Evolutionary conservation across 2,797 vertebrate species (phyloP).

Genomic region (Pipistrellus kuhlii): DNA sequence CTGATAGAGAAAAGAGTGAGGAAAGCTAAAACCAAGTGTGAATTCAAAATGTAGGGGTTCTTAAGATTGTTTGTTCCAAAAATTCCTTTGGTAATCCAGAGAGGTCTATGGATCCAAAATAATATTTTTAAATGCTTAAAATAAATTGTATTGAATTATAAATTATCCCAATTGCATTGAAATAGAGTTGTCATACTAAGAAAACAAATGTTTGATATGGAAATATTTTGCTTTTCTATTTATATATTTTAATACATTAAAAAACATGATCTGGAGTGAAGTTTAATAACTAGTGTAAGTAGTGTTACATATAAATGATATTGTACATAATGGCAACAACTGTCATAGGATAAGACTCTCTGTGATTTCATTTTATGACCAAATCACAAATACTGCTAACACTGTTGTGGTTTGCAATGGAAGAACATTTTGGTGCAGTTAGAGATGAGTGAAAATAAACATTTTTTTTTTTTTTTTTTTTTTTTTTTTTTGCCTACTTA

Average conservation of each 20-base stretch:
- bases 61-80: not conserved
- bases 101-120: not conserved
- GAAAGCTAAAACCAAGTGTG: not conserved
- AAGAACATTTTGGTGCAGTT: constrained; percentile 1
- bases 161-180: not conserved
- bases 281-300: not conserved
- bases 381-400: not conserved
- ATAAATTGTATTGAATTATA: not conserved
- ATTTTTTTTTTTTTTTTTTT: not conserved
- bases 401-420: not conserved
- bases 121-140: not conserved
- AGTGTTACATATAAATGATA: not conserved
- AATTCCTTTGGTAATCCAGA: not conserved
- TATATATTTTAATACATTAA: not conserved
- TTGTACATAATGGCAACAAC: not conserved
- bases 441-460: not conserved
- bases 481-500: not conserved
- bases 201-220: not conserved
- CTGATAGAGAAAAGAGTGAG: not conserved
- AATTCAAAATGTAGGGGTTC: not conserved
- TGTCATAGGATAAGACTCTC: not conserved
- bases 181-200: not conserved
- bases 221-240: constrained; percentile 8
- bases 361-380: not conserved
- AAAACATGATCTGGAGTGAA: not conserved